Evolutionary conservation across 92 coral and sea anemone genomes (phyloP).

Genomic region (Palythoa grandis): DNA sequence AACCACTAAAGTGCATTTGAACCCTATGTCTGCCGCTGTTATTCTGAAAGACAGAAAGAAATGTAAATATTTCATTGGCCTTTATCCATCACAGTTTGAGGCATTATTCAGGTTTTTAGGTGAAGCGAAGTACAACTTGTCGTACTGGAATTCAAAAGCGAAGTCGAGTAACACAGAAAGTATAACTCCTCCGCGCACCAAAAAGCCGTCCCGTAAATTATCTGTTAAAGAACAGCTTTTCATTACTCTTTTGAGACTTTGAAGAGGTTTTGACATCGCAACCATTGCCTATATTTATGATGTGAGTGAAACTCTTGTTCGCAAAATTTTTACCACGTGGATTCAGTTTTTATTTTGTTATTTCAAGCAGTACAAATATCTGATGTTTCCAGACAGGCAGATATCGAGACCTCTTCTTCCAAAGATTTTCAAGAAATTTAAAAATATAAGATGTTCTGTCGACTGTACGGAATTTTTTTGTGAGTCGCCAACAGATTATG

Average conservation of each 20-base stretch:
- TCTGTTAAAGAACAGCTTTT: slow-evolving; percentile 6
- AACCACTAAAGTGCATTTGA: background rate
- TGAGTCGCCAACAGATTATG: background rate
- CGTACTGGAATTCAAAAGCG: background rate
- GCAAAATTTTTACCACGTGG: background rate
- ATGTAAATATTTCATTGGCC: background rate
- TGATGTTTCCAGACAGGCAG: background rate
- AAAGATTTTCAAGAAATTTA: slow-evolving; percentile 26
- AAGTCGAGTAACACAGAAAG: background rate
- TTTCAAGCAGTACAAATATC: background rate
- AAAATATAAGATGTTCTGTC: slow-evolving; percentile 6
- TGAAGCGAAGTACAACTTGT: background rate
- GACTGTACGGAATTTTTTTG: slow-evolving; percentile 3
- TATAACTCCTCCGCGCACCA: background rate
- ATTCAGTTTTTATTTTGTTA: background rate
- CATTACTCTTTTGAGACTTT: background rate
- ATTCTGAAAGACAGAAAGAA: background rate
- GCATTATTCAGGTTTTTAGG: background rate
- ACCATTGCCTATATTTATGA: slow-evolving; percentile 12
- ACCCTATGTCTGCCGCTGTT: background rate
- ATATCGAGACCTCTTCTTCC: background rate
- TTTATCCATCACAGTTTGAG: background rate
- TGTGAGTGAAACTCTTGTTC: background rate
- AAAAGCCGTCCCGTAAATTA: background rate
- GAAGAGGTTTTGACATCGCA: background rate